A percentile compares a stretch with the other conserved stretches of the same genome.
Conservation (phyloP, 2,888 invertebrate genomes). For the Meliscaeva auricollis region DNA sequence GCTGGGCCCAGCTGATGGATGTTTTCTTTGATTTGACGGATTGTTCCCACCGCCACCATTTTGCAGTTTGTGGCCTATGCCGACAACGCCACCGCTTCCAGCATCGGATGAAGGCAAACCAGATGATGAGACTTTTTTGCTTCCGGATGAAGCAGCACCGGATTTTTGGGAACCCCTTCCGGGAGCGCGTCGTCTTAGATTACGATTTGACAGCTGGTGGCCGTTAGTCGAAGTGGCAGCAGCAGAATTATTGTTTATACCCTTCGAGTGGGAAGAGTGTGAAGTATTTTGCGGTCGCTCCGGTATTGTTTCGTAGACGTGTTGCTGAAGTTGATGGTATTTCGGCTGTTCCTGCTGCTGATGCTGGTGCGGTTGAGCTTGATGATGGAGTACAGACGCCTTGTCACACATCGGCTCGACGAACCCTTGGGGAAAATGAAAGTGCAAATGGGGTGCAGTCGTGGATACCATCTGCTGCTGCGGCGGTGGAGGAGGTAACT, state of each 20-base stretch:
- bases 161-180: slow-evolving; percentile 74
- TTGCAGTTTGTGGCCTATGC: slow-evolving; percentile 52
- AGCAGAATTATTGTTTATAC: slow-evolving; percentile 61
- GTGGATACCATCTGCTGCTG: slow-evolving; percentile 63
- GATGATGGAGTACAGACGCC: slow-evolving; percentile 67
- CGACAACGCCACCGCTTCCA: too few relatives aligned
- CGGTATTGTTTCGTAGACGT: slow-evolving; percentile 79
- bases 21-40: slow-evolving; percentile 74
- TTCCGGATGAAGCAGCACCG: slow-evolving; percentile 45
- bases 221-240: slow-evolving; percentile 36
- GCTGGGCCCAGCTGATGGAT: slow-evolving; percentile 68
- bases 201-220: slow-evolving; percentile 61
- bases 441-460: slow-evolving; percentile 72
- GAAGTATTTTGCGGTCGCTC: slow-evolving; percentile 76
- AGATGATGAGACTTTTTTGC: slow-evolving; percentile 59
- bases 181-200: slow-evolving; percentile 67
- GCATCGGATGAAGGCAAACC: slow-evolving; percentile 40
- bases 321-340: slow-evolving; percentile 77
- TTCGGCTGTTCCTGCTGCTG: slow-evolving; percentile 72
- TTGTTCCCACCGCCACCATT: slow-evolving; percentile 63
- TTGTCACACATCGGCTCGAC: slow-evolving; percentile 78
- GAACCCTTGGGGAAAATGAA: slow-evolving; percentile 78
- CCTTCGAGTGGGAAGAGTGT: slow-evolving; percentile 39
- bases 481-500: slow-evolving; percentile 76
- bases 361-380: slow-evolving; percentile 53